A percentile compares a stretch with the other conserved stretches of the same genome.
These are phyloP conservation scores for Melanostigma gelatinosum DNA, from an alignment of 2,113 vertebrate genomes.

Conservation along the genomic window DNA sequence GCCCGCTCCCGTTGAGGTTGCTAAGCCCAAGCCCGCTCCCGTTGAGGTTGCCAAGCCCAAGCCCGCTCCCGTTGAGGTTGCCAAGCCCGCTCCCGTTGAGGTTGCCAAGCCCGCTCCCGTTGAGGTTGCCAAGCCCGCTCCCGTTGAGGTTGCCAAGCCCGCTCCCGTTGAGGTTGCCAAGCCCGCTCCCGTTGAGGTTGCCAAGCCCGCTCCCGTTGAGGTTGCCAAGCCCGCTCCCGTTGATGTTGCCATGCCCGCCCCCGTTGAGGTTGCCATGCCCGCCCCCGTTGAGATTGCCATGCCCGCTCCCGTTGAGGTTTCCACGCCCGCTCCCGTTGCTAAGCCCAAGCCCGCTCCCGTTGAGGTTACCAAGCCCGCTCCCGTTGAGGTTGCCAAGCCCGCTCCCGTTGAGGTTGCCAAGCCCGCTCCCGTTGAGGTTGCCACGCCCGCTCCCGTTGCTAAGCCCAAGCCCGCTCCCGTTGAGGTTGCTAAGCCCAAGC, in stretches of 20 bases:
- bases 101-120: not conserved
- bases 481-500: constrained; percentile 29
- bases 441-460: not conserved
- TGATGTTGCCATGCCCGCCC: not conserved
- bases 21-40: not conserved
- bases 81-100: not conserved
- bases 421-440: no score
- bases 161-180: not conserved
- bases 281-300: no score
- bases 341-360: not conserved
- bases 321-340: not conserved
- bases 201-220: not conserved
- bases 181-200: not conserved
- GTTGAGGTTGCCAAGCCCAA: constrained; percentile 12
- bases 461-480: no score
- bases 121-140: not conserved
- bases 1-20: not conserved
- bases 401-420: constrained; percentile 18
- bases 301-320: not conserved
- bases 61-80: not conserved
- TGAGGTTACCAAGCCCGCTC: not conserved
- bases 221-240: not conserved
- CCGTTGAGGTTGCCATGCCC: not conserved
- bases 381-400: no score
- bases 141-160: not conserved